Percentiles rank a stretch among this genome's conserved stretches.
Evolutionary conservation across 2,888 invertebrate genomes (phyloP).

Genomic region (Drosophila kambysellisi): DNA sequence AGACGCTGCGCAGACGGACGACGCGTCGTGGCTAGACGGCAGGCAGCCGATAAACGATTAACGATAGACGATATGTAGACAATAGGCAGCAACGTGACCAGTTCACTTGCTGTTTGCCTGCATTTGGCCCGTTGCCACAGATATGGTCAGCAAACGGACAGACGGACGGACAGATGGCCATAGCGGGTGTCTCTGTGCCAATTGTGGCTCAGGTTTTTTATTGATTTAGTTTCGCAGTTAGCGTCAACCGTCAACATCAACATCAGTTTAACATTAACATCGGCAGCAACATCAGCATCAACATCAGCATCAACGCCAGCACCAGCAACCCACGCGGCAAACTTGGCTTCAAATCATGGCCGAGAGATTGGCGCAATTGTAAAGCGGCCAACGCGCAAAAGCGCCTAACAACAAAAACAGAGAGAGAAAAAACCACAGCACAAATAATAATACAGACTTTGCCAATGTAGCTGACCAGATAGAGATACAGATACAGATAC

Average conservation of each 20-base stretch:
- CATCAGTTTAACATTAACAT: neutral
- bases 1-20: constrained; percentile 67
- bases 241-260: constrained; percentile 33
- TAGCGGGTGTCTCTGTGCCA: constrained; percentile 78
- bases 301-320: constrained; percentile 14
- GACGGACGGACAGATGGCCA: constrained; percentile 38
- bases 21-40: constrained; percentile 64
- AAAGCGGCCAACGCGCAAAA: constrained; percentile 60
- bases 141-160: constrained; percentile 18
- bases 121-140: constrained; percentile 69
- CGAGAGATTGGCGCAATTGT: constrained; percentile 63
- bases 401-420: constrained; percentile 3
- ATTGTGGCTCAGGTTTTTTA: constrained; percentile 64
- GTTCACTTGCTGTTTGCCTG: constrained; percentile 45
- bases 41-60: constrained; percentile 13
- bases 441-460: constrained; percentile 15
- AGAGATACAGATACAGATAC: neutral
- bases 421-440: neutral
- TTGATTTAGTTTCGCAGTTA: constrained; percentile 67
- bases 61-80: constrained; percentile 16
- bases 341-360: constrained; percentile 58
- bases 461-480: constrained; percentile 23
- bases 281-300: constrained; percentile 19
- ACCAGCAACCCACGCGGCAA: constrained; percentile 42
- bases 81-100: constrained; percentile 33